A percentile compares a stretch with the other conserved stretches of the same genome.
phyloP scores from a whole-genome alignment of 2,113 vertebrate species.

The Heliornis fulica region DNA sequence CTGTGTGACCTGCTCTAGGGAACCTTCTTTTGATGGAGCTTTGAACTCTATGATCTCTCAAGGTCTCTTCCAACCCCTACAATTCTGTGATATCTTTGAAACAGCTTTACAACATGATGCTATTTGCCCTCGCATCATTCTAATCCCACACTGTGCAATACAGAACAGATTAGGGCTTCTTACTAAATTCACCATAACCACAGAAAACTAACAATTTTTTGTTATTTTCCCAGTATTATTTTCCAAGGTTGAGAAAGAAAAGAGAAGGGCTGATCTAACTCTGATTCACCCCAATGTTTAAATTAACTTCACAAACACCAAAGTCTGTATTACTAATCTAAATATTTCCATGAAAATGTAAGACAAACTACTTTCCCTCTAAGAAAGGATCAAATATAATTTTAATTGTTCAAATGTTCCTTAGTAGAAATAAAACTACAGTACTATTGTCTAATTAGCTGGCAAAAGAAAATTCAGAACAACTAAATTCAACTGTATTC shows the following conservation, averaged over 20 bases:
- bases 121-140: neutral
- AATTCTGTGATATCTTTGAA: too few relatives aligned
- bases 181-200: neutral
- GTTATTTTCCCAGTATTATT: neutral
- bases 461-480: neutral
- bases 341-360: neutral
- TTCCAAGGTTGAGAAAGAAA: neutral
- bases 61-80: too few relatives aligned
- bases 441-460: neutral
- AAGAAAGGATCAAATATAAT: neutral
- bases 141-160: neutral
- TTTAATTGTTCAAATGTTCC: neutral
- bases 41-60: too few relatives aligned
- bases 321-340: neutral
- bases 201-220: neutral
- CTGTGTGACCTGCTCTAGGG: too few relatives aligned
- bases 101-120: neutral
- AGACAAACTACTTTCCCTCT: neutral
- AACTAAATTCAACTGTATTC: neutral
- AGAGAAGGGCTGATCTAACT: neutral
- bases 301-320: neutral
- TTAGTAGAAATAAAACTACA: neutral
- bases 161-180: neutral
- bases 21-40: too few relatives aligned
- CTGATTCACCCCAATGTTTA: neutral